Evolutionary conservation across 1,140 invertebrate species (phyloP).

Genomic region (Caenorhabditis inopinata): DNA sequence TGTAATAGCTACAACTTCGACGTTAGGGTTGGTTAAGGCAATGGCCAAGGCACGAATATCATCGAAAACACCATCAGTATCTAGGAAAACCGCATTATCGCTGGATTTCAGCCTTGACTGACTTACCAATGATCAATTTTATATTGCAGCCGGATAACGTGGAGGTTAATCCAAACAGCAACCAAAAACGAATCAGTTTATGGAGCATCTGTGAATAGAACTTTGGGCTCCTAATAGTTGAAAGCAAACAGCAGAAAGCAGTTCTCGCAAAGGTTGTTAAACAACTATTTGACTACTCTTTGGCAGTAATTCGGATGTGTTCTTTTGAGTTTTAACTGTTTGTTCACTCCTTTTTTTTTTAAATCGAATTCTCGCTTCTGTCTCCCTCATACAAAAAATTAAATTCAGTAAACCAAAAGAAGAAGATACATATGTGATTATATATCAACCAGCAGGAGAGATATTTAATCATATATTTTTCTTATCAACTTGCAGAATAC

Average conservation of each 20-base stretch:
- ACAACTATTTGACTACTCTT: slow-evolving; percentile 13
- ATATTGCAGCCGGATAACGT: not conserved
- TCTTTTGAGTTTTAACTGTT: slow-evolving; percentile 13
- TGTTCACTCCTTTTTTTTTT: no score
- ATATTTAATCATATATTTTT: no score
- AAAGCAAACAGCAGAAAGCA: not conserved
- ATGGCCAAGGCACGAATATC: not conserved
- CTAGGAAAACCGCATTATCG: not conserved
- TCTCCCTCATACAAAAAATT: not conserved
- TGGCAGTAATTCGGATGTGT: slow-evolving; percentile 7
- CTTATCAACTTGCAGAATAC: no score
- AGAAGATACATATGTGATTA: no score
- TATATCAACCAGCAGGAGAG: no score
- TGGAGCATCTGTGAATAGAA: not conserved
- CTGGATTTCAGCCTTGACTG: not conserved
- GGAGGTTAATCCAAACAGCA: not conserved
- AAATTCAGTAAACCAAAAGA: no score
- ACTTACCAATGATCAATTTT: slow-evolving; percentile 3
- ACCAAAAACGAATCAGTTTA: not conserved
- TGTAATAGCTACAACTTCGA: not conserved
- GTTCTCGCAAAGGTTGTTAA: not conserved
- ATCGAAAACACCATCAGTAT: slow-evolving; percentile 1
- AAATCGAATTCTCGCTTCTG: no score
- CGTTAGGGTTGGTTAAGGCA: not conserved
- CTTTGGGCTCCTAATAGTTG: not conserved